These are phyloP conservation scores for Invenusta paracnida DNA, from an alignment of 2,888 invertebrate genomes.

Conservation along the genomic window DNA sequence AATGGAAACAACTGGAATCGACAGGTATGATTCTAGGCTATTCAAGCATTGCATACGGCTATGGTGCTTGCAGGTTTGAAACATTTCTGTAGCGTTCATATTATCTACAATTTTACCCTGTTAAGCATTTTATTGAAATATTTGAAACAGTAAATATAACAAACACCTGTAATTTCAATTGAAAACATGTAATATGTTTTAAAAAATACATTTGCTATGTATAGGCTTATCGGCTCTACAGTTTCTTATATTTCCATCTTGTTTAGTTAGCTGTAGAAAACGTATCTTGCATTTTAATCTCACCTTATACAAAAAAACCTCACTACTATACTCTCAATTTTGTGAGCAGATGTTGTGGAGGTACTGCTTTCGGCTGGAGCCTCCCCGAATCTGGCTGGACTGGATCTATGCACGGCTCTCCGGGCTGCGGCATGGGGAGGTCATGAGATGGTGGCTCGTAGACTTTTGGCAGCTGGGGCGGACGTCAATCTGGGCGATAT, in stretches of 20 bases:
- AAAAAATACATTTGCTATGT: neutral
- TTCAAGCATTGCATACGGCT: no score
- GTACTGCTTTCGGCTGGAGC: constrained; percentile 49
- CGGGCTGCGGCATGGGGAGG: constrained; percentile 73
- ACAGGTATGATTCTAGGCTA: no score
- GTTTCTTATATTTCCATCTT: no score
- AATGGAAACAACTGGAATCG: no score
- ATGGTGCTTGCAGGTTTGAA: no score
- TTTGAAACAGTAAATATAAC: no score
- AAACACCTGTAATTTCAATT: neutral
- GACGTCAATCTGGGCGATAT: constrained; percentile 75
- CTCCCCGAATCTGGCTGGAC: constrained; percentile 61
- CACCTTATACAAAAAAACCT: no score
- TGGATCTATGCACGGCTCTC: constrained; percentile 83
- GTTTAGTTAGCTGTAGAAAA: neutral
- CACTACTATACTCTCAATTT: neutral
- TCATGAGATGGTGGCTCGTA: constrained; percentile 66
- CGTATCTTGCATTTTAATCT: neutral
- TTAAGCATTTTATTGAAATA: no score
- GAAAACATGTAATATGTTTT: neutral
- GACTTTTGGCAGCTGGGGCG: constrained; percentile 72
- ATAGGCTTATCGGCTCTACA: neutral
- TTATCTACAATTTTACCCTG: no score
- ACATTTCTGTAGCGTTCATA: no score
- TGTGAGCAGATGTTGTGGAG: constrained; percentile 62